Evolutionary conservation across 2,797 vertebrate genomes (phyloP), one percentile per base, ranked within the genome.

Genomic region (Ammospiza maritima): DNA sequence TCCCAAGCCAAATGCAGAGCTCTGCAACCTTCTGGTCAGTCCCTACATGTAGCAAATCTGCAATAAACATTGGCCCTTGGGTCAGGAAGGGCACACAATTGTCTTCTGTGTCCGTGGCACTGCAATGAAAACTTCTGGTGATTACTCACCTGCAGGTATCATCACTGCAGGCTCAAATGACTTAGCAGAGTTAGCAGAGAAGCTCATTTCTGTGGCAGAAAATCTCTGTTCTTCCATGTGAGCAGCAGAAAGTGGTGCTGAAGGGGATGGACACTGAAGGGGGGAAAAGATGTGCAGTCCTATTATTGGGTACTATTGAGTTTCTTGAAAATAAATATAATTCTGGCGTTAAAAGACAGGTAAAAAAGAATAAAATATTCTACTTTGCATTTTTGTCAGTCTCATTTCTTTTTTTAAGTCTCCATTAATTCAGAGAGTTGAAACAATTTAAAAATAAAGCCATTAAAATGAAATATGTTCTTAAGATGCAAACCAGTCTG

Each of bases 391-490:
- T 92, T 92, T 92, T 66, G 82, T 67, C 81, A 34, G 67, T 89
- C 36, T 85, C 5, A 6, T 84, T 91, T 85, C 76, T 78, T 94
- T 82, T 95, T 89, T 95, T 88, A 45, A 79, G 69, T 91, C 60
- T 93, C n/a, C 25, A 61, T 94, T 96, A 93, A 94, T 93, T 93
- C 87, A 67, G 79, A 80, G 69, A 88, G 40, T 71, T 85, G 84
- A 86, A 93, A 66, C 60, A 81, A 69, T 92, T 95, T 88, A 88
- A 95, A 96, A 94, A 93, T 85, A 89, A 95, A 95, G 66, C 73
- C 44, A 85, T 89, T 93, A 89, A 92, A 92, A 79, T 86, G 47
- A 85, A 91, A 74, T 70, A 56, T 13, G 16, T 89, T 95, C 86
- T 88, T 75, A 78, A 85, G 78, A 81, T 81, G 72, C 89, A 88